Conservation (phyloP, 2,797 vertebrate genomes). For the Danio kyathit region DNA sequence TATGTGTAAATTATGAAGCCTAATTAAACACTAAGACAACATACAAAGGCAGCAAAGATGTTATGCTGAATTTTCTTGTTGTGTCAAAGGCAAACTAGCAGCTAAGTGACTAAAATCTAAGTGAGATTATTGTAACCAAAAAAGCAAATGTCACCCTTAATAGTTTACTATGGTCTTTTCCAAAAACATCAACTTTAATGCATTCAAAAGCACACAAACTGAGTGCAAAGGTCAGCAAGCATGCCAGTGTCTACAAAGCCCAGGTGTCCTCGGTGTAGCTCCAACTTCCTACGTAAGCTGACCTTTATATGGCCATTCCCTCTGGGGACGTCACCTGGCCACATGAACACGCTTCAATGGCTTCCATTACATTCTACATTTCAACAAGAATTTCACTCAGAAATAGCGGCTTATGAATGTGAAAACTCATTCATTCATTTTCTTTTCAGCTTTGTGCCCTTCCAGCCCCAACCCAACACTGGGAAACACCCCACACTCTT, state of each 20-base stretch:
- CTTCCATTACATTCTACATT: constrained; percentile 17
- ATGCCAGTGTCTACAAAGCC: neutral
- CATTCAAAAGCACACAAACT: constrained; percentile 37
- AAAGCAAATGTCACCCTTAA: constrained; percentile 8
- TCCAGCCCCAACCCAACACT: too few species aligned
- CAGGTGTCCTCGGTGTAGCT: constrained; percentile 5
- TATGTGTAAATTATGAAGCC: too few species aligned
- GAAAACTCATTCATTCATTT: neutral
- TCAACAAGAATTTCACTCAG: neutral
- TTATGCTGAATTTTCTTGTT: neutral
- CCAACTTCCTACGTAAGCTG: neutral
- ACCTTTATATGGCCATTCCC: constrained; percentile 3
- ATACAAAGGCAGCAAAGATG: neutral
- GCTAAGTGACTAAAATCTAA: neutral
- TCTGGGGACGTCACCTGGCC: neutral
- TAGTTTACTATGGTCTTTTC: neutral
- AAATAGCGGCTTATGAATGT: neutral
- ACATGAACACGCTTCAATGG: neutral
- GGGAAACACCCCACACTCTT: too few species aligned
- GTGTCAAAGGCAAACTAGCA: neutral
- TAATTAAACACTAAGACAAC: neutral
- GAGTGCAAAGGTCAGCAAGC: constrained; percentile 43
- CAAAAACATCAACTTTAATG: constrained; percentile 42
- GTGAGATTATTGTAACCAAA: neutral
- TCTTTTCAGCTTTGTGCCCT: too few species aligned